Percentiles rank a stretch among this genome's conserved stretches.
phyloP scores from a whole-genome alignment of 2,797 vertebrate species.

The Xenops minutus region DNA sequence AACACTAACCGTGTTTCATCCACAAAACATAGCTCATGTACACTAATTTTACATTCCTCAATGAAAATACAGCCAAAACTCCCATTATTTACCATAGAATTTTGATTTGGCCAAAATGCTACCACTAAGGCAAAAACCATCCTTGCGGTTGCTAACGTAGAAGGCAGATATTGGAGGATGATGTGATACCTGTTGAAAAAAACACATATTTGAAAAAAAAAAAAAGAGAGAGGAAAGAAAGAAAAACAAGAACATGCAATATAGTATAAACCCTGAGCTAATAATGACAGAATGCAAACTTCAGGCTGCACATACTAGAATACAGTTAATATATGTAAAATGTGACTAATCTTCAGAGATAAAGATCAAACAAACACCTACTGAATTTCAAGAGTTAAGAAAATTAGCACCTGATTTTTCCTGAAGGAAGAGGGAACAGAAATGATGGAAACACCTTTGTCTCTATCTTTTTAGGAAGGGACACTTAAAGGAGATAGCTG shows the following conservation, averaged over 20 bases:
- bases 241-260: not conserved
- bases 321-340: not conserved
- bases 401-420: not conserved
- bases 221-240: not conserved
- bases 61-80: not conserved
- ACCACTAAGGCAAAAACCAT: constrained; percentile 97
- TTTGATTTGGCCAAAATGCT: constrained; percentile 99
- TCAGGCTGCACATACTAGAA: not conserved
- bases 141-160: constrained; percentile 97
- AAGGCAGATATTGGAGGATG: constrained; percentile 98
- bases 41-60: not conserved
- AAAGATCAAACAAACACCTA: not conserved
- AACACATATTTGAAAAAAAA: not conserved
- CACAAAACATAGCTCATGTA: not conserved
- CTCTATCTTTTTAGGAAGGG: not conserved
- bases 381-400: not conserved
- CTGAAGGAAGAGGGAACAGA: not conserved
- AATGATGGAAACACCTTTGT: not conserved
- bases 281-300: not conserved
- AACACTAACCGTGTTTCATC: not conserved
- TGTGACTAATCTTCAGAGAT: not conserved
- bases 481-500: not conserved
- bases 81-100: constrained; percentile 87
- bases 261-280: not conserved
- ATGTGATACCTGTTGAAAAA: constrained; percentile 89